Conservation (phyloP, 1,140 invertebrate species). For the Lepidotrigona ventralis region DNA sequence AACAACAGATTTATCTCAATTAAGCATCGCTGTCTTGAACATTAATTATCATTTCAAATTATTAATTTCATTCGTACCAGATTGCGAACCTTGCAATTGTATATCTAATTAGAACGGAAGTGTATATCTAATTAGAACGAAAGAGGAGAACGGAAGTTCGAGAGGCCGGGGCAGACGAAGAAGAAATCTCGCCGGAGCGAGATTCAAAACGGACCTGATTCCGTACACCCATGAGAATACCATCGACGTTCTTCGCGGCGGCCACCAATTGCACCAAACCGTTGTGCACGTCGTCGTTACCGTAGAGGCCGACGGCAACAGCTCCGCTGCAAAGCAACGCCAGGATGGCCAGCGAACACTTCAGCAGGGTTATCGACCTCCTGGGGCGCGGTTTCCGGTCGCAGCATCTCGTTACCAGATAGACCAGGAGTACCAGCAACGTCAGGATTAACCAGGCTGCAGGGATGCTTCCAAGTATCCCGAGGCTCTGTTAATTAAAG, state of each 20-base stretch:
- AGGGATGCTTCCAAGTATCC: constrained; percentile 93
- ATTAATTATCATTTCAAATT: not conserved
- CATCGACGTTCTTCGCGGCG: constrained; percentile 89
- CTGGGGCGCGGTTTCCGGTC: constrained; percentile 92
- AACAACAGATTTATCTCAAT: no score
- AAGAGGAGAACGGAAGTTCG: not conserved
- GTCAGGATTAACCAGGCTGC: constrained; percentile 94
- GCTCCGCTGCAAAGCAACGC: constrained; percentile 91
- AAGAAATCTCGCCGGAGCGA: no score
- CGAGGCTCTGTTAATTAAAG: constrained; percentile 86
- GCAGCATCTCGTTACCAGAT: constrained; percentile 95
- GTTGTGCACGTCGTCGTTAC: constrained; percentile 96
- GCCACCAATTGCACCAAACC: constrained; percentile 90
- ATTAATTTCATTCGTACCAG: no score
- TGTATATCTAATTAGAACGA: not conserved
- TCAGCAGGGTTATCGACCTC: constrained; percentile 91
- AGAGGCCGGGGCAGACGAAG: no score
- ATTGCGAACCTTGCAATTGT: no score
- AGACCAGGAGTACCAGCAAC: constrained; percentile 91
- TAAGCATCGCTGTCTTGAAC: no score
- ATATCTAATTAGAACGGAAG: not conserved
- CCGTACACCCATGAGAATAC: constrained; percentile 86
- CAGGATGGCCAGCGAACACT: constrained; percentile 90
- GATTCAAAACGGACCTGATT: constrained; percentile 83
- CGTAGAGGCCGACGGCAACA: constrained; percentile 91